These are phyloP conservation scores for Chascanopsetta lugubris DNA, from an alignment of 2,113 vertebrate species.

Conservation along the genomic window DNA sequence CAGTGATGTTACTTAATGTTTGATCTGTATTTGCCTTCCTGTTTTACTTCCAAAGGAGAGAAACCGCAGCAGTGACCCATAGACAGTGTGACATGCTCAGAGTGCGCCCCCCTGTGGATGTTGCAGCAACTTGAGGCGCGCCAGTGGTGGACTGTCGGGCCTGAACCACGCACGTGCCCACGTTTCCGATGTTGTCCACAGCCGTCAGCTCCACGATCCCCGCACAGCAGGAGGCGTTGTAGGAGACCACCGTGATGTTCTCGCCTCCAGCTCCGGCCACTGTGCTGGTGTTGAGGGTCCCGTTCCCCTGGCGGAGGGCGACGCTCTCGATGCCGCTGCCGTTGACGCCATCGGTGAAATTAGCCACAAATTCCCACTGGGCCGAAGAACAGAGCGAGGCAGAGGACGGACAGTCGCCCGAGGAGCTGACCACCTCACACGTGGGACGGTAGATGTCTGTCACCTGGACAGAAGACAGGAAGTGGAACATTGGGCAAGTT, in stretches of 20 bases:
- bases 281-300: conserved; percentile 65
- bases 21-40: not conserved
- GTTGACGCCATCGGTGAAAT: conserved; percentile 68
- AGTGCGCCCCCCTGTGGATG: conserved; percentile 26
- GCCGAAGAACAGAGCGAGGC: conserved; percentile 52
- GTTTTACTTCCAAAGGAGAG: conserved; percentile 28
- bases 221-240: conserved; percentile 75
- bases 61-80: conserved; percentile 22
- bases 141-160: conserved; percentile 58
- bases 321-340: conserved; percentile 70
- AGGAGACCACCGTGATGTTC: conserved; percentile 58
- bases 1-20: not conserved
- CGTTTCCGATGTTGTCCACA: conserved; percentile 75
- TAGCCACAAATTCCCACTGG: conserved; percentile 65
- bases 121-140: not conserved
- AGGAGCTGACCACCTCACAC: conserved; percentile 51
- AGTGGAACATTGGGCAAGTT: not conserved
- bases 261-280: conserved; percentile 25
- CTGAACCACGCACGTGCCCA: conserved; percentile 68
- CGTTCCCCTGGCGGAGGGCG: conserved; percentile 58
- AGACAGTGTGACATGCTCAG: conserved; percentile 19
- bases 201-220: conserved; percentile 62
- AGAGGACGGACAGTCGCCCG: conserved; percentile 23
- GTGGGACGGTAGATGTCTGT: conserved; percentile 63
- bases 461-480: conserved; percentile 59